Conservation (phyloP, 64 coral and sea anemone genomes). For the Astreopora myriophthalma region DNA sequence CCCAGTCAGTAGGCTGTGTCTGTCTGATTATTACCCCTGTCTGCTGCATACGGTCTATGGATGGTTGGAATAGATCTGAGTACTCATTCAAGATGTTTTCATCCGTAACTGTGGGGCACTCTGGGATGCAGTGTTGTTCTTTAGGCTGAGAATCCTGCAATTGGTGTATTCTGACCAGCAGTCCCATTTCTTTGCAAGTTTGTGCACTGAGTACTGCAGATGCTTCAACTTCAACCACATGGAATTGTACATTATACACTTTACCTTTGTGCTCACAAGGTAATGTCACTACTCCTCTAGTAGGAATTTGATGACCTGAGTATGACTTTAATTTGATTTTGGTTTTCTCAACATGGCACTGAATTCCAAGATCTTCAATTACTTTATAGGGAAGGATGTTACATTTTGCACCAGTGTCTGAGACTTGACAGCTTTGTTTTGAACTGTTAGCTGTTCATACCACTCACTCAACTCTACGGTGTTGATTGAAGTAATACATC, state of each 20-base stretch:
- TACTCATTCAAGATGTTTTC: neutral
- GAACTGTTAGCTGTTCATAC: neutral
- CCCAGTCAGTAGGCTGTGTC: constrained; percentile 32
- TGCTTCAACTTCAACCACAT: constrained; percentile 6
- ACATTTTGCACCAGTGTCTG: constrained; percentile 27
- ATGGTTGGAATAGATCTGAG: constrained; percentile 39
- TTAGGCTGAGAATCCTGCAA: no score
- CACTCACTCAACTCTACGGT: neutral
- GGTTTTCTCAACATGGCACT: neutral
- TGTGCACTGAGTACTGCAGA: constrained; percentile 18
- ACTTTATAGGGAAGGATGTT: constrained; percentile 25
- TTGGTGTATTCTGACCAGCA: constrained; percentile 3
- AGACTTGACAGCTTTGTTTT: neutral
- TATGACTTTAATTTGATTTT: neutral
- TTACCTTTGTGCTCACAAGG: constrained; percentile 25
- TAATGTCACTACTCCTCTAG: constrained; percentile 1
- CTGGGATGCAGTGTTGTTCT: neutral
- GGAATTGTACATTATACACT: neutral
- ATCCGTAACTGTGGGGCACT: neutral
- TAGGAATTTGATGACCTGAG: no score
- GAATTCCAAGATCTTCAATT: neutral
- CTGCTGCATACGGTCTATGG: constrained; percentile 40
- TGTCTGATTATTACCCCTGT: constrained; percentile 2
- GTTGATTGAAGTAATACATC: neutral
- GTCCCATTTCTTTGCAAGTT: constrained; percentile 20